A percentile compares a stretch with the other conserved stretches of the same genome.
Conservation (phyloP, 92 coral and sea anemone genomes). For the Epizoanthus ramosus region DNA sequence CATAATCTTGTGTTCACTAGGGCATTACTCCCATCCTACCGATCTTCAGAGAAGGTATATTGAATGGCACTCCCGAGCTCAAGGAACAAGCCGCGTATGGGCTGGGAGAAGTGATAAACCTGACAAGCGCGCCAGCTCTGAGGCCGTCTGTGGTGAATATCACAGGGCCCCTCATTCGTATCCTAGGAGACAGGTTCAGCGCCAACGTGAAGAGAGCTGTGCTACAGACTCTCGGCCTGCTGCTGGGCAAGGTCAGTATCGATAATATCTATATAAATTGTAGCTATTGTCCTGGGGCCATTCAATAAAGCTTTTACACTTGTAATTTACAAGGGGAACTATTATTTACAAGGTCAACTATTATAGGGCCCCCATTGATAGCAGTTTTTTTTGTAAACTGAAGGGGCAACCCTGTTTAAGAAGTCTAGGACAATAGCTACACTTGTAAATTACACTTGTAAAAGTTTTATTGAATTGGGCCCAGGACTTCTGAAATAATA, state of each 20-base stretch:
- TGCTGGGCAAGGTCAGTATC: constrained; percentile 86
- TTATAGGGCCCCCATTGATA: no score
- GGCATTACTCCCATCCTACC: constrained; percentile 96
- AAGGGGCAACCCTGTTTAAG: no score
- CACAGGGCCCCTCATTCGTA: constrained; percentile 99
- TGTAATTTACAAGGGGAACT: no score
- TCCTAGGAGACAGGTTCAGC: constrained; percentile 97
- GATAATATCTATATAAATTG: no score
- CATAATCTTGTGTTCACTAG: constrained; percentile 46
- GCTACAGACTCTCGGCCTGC: constrained; percentile 85
- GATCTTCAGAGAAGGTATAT: constrained; percentile 94
- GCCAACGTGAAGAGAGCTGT: constrained; percentile 98
- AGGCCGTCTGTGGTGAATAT: constrained; percentile 96
- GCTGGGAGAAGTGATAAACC: constrained; percentile 90
- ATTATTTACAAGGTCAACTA: no score
- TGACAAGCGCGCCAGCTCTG: constrained; percentile 94
- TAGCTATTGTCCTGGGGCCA: no score
- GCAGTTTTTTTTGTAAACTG: no score
- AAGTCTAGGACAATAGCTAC: no score
- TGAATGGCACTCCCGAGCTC: constrained; percentile 94
- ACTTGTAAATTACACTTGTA: no score
- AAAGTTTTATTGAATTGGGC: no score
- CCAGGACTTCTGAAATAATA: no score
- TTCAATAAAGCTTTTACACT: no score
- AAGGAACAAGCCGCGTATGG: constrained; percentile 98